Evolutionary conservation across 53 echinoderm and acorn worm genomes (phyloP), one percentile per base, ranked within the genome.

Genomic region (Stichopus horrens): DNA sequence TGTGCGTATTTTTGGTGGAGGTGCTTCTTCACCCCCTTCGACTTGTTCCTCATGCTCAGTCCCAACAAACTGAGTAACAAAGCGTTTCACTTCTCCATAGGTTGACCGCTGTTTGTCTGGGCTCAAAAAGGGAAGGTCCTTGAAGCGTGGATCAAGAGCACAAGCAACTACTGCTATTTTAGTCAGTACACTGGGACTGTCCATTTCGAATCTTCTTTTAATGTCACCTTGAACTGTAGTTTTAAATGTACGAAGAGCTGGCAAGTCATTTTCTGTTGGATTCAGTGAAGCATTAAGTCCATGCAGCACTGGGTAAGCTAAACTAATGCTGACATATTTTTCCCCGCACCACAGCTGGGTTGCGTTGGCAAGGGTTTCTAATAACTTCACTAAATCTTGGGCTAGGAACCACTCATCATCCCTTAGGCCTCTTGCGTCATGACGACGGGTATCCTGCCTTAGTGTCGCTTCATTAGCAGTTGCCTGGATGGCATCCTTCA

Each of bases 261-360:
- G 83, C 5, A 83, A 20, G 23, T 83, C 83, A 57, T 54, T 9
- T 7, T 83, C 83, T 54, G 83, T 13, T 0, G 83, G 83, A 16
- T 21, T 18, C 18, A 83, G 60, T 11, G 55, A 56, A 20, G 55
- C 83, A n/a, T 56, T 6, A 11, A 83, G 58, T 0, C 83, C 83
- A 57, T 10, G 57, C 5, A 83, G 58, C 13, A 83, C 18, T 21
- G 83, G 58, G 21, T 60, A 83, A 20, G 83, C 57, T 9, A 83
- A n/a, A 23, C 83, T 83, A 8, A 83, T 59, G 21, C 83, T 59
- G 58, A 83, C 83, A 57, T 83, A 83, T 56, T 54, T 83, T 23
- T 83, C 83, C 20, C 83, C 83, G 16, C 83, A 83, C 83, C 83
- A 83, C 9, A 83, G 8, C 60, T 58, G n/a, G 23, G 83, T 83